These are phyloP conservation scores for Xyrichtys novacula DNA, from an alignment of 2,797 vertebrate genomes.

Conservation along the genomic window DNA sequence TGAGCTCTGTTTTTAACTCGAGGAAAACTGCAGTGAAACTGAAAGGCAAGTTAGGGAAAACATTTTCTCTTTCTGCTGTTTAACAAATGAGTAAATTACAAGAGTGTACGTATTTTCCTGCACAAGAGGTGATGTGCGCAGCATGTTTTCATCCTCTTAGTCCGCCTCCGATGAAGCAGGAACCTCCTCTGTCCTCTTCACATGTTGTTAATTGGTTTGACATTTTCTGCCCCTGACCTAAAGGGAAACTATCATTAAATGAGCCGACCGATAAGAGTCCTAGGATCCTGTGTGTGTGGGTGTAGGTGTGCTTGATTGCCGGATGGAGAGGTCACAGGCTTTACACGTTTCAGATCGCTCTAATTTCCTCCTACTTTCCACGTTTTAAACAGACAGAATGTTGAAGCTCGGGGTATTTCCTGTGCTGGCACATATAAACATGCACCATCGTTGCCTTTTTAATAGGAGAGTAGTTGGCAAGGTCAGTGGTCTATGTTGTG, in stretches of 20 bases:
- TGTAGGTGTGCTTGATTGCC: slow-evolving; percentile 39
- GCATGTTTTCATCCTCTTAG: slow-evolving; percentile 4
- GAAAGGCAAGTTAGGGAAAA: slow-evolving; percentile 20
- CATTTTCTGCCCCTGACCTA: slow-evolving; percentile 54
- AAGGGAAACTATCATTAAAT: slow-evolving; percentile 46
- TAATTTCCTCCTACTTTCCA: slow-evolving; percentile 28
- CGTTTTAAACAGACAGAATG: background rate
- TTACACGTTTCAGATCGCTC: slow-evolving; percentile 22
- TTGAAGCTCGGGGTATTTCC: slow-evolving; percentile 1
- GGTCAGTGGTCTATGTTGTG: slow-evolving; percentile 18
- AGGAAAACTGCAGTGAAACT: slow-evolving; percentile 27
- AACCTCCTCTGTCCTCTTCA: slow-evolving; percentile 9
- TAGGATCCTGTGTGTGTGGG: slow-evolving; percentile 7
- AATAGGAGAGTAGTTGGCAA: slow-evolving; percentile 8
- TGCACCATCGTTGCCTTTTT: slow-evolving; percentile 8
- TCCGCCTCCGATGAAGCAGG: slow-evolving; percentile 11
- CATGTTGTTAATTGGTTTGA: slow-evolving; percentile 67
- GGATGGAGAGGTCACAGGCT: slow-evolving; percentile 42
- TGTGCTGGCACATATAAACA: background rate
- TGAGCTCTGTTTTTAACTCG: slow-evolving; percentile 37
- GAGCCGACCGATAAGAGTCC: slow-evolving; percentile 31
- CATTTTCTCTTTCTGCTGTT: slow-evolving; percentile 5
- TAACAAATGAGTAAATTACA: slow-evolving; percentile 9
- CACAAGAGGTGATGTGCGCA: background rate
- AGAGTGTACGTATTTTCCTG: slow-evolving; percentile 10